Conservation (phyloP, 2,113 vertebrate species). For the Gobiocypris rarus region DNA sequence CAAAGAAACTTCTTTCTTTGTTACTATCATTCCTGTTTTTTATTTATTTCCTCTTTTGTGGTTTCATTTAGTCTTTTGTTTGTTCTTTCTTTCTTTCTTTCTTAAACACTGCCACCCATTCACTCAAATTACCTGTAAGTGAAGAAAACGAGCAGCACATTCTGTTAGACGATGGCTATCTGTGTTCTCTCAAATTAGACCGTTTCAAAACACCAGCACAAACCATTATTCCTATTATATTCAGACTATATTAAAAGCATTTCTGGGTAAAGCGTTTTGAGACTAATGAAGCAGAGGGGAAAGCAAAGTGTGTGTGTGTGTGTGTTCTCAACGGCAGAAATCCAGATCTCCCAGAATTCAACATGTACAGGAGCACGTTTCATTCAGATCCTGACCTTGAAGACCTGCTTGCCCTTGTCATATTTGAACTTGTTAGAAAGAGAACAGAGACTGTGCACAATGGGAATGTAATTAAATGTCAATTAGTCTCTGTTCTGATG, state of each 20-base stretch:
- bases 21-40: not conserved
- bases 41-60: not conserved
- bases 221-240: conserved; percentile 41
- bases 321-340: conserved; percentile 17
- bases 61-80: not conserved
- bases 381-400: conserved; percentile 12
- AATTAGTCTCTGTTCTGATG: conserved; percentile 38
- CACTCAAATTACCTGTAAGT: conserved; percentile 23
- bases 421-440: not conserved
- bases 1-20: not conserved
- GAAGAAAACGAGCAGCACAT: conserved; percentile 34
- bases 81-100: not conserved
- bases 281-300: conserved; percentile 35
- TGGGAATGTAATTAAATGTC: conserved; percentile 27
- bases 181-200: conserved; percentile 12
- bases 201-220: conserved; percentile 33
- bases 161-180: conserved; percentile 33
- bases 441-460: not conserved
- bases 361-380: conserved; percentile 24
- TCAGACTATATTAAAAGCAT: conserved; percentile 31
- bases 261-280: conserved; percentile 20
- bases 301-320: not conserved
- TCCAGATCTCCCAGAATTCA: conserved; percentile 38
- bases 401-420: conserved; percentile 28
- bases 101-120: not conserved